Evolutionary conservation across 2,797 vertebrate genomes (phyloP).

Genomic region (Iguana delicatissima): DNA sequence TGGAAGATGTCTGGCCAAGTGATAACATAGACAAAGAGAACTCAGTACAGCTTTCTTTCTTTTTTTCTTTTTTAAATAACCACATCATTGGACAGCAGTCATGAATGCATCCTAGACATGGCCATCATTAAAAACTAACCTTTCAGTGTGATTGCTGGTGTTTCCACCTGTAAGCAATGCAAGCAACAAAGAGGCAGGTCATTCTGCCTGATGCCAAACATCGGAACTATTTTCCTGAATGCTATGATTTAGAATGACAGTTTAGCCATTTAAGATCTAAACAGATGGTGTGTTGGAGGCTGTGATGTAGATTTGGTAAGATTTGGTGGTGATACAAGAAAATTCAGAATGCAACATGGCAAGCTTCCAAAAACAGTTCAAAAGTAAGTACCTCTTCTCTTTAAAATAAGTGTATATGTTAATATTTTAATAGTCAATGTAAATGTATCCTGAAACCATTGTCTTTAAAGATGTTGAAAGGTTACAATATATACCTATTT

Average conservation of each 20-base stretch:
- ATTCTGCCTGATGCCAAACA: not conserved
- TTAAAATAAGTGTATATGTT: not conserved
- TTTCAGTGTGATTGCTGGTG: not conserved
- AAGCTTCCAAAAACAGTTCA: not conserved
- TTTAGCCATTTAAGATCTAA: not conserved
- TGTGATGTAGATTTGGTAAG: not conserved
- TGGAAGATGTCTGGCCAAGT: not conserved
- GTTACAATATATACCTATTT: not conserved
- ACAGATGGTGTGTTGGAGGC: not conserved
- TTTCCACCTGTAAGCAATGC: not conserved
- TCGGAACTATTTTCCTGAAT: too few relatives aligned
- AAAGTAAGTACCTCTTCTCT: not conserved
- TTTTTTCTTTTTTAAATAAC: not conserved
- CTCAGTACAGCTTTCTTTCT: too few relatives aligned
- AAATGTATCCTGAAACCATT: not conserved
- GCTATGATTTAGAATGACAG: not conserved
- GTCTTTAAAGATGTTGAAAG: not conserved
- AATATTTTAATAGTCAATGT: not conserved
- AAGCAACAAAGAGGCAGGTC: not conserved
- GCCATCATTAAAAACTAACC: not conserved
- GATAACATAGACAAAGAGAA: not conserved
- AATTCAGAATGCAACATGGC: not conserved
- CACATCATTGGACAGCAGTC: slow-evolving; percentile 29
- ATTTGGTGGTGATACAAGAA: not conserved
- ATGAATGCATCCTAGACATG: not conserved